Evolutionary conservation across 2,797 vertebrate genomes (phyloP), one percentile per base, ranked within the genome.

Genomic region (Micromesistius poutassou): DNA sequence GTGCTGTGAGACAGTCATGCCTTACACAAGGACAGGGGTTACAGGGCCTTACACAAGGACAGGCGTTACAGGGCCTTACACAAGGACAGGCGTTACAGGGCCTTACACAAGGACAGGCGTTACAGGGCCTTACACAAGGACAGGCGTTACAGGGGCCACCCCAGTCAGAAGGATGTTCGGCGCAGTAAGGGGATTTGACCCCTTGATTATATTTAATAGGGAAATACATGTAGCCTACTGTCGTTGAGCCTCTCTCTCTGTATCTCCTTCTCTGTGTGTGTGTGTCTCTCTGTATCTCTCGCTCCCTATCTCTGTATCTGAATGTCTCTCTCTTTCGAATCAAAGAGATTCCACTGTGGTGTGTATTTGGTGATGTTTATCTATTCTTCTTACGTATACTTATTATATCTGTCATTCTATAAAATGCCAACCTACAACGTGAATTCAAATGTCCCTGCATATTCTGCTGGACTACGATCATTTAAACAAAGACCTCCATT

Each of bases 1-100:
- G 46, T 19, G 25, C 82, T 77, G 55, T 75, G 74, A 75, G 72
- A 5, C 50, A 62, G 50, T n/a, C 50, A 62, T 50, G 22, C 50
- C 50, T 62, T 62, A n/a, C 2, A n/a, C 4, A 62, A 62, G 50
- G 50, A 50, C 40, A n/a, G n/a, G n/a, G n/a, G n/a, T n/a, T n/a
- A n/a, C n/a, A n/a, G n/a, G n/a, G 22, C 50, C 50, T 62, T 62
- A n/a, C 2, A n/a, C 4, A 62, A 62, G 50, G 50, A 50, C 40
- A n/a, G n/a, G n/a, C n/a, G n/a, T n/a, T n/a, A n/a, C n/a, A n/a
- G n/a, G n/a, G 22, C 50, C 50, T 62, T 62, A n/a, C 2, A n/a
- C 4, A 62, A 62, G 50, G 50, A 50, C 40, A n/a, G n/a, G n/a
- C n/a, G n/a, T n/a, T n/a, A n/a, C n/a, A n/a, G n/a, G n/a, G 22